phyloP scores from a whole-genome alignment of 1,140 invertebrate genomes.

The Sesamia nonagrioides region DNA sequence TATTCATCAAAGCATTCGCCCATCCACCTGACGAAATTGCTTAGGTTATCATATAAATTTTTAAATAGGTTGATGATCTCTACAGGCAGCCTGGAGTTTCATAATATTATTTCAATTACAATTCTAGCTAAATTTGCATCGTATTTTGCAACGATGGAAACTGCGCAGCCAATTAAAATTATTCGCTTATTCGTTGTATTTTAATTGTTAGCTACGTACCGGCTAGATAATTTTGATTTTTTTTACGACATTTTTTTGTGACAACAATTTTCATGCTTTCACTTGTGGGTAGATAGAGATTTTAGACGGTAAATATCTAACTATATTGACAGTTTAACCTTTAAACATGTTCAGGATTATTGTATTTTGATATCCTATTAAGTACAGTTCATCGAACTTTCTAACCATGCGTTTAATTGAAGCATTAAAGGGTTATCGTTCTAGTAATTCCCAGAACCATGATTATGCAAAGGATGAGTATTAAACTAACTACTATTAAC shows the following conservation, averaged over 20 bases:
- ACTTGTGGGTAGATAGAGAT: neutral
- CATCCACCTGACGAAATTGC: too few species aligned
- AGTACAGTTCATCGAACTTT: neutral
- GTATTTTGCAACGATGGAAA: constrained; percentile 20
- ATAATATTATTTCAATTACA: constrained; percentile 17
- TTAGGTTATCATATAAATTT: too few species aligned
- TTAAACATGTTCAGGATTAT: constrained; percentile 3
- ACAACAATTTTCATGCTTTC: neutral
- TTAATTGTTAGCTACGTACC: constrained; percentile 1
- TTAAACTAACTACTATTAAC: neutral
- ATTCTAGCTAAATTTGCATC: constrained; percentile 4
- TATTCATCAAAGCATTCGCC: too few species aligned
- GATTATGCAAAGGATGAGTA: neutral
- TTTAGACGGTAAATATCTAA: neutral
- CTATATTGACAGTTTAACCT: constrained; percentile 19
- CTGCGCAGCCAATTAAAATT: constrained; percentile 12
- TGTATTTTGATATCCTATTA: neutral
- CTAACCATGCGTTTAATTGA: neutral
- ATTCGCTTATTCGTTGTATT: constrained; percentile 17
- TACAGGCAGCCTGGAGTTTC: neutral
- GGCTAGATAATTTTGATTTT: neutral
- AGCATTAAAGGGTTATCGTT: neutral
- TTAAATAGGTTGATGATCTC: too few species aligned
- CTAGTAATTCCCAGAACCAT: neutral
- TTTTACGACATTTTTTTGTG: too few species aligned